Evolutionary conservation across 2,888 invertebrate species (phyloP).

Genomic region (Parnassius smintheus): DNA sequence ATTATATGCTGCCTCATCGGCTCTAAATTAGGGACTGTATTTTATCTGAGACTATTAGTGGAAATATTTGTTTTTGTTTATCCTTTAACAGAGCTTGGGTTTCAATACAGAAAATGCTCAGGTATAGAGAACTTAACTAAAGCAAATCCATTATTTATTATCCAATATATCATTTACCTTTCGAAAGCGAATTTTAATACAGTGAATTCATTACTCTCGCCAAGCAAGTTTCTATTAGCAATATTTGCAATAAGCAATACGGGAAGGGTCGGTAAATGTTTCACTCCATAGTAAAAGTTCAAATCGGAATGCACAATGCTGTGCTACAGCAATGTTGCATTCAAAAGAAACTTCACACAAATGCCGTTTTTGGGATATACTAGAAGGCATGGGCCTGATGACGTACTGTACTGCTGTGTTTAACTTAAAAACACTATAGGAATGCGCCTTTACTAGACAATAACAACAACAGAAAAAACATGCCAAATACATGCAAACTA

Average conservation of each 20-base stretch:
- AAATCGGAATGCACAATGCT: constrained; percentile 80
- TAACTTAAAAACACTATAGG: constrained; percentile 11
- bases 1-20: no score
- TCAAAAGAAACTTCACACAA: constrained; percentile 66
- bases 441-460: constrained; percentile 34
- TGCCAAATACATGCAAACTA: constrained; percentile 46
- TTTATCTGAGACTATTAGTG: no score
- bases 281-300: constrained; percentile 36
- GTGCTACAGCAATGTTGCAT: constrained; percentile 56
- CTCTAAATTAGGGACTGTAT: no score
- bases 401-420: background rate
- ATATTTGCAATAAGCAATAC: constrained; percentile 24
- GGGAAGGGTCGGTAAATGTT: constrained; percentile 18
- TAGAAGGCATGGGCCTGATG: constrained; percentile 7
- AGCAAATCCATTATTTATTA: no score
- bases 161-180: no score
- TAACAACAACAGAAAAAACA: constrained; percentile 31
- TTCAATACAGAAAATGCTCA: no score
- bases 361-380: constrained; percentile 47
- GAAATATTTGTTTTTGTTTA: no score
- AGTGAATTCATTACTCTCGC: constrained; percentile 12
- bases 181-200: no score
- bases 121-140: no score
- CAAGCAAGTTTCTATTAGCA: constrained; percentile 21
- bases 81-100: no score